Evolutionary conservation across 2,888 invertebrate species (phyloP).

Genomic region (Lithophane socia): DNA sequence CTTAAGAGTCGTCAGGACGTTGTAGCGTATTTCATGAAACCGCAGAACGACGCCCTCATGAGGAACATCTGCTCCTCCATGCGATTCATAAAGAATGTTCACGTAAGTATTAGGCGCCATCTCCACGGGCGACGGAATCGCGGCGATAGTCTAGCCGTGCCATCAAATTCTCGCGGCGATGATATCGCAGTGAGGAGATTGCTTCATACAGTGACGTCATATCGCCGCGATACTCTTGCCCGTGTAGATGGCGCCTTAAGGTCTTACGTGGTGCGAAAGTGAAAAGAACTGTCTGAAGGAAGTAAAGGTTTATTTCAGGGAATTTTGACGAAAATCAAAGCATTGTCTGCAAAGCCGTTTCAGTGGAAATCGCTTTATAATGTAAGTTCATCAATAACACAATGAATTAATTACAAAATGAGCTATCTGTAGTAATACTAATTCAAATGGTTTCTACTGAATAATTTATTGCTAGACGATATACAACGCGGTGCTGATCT

Average conservation of each 20-base stretch:
- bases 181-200: too few relatives aligned
- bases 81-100: conserved; percentile 91
- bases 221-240: too few relatives aligned
- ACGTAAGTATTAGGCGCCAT: conserved; percentile 72
- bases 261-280: not conserved
- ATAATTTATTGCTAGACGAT: conserved; percentile 88
- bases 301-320: conserved; percentile 82
- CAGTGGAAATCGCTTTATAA: conserved; percentile 94
- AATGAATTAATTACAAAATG: not conserved
- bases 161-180: too few relatives aligned
- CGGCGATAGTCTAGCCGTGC: too few relatives aligned
- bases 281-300: not conserved
- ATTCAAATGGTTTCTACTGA: not conserved
- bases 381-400: conserved; percentile 81
- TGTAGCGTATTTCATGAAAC: conserved; percentile 92
- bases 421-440: not conserved
- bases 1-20: conserved; percentile 93
- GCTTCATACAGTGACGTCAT: too few relatives aligned
- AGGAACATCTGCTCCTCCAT: conserved; percentile 91
- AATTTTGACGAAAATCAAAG: conserved; percentile 91
- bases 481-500: conserved; percentile 92
- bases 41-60: conserved; percentile 91
- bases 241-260: too few relatives aligned
- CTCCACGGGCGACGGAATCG: too few relatives aligned
- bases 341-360: conserved; percentile 90